phyloP scores from a whole-genome alignment of 2,797 vertebrate species.

The Meda fulgida region DNA sequence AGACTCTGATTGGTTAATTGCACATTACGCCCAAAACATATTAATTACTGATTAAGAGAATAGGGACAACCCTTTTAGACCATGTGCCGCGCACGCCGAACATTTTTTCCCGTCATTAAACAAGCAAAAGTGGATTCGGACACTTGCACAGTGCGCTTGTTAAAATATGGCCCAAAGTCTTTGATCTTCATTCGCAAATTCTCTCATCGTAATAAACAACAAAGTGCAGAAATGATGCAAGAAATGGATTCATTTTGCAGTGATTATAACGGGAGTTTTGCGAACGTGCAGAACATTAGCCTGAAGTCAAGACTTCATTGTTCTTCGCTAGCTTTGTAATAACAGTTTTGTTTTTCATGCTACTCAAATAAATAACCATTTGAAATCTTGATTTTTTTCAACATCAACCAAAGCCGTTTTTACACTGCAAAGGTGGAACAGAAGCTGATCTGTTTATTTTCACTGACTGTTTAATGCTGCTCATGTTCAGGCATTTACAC shows the following conservation, averaged over 20 bases:
- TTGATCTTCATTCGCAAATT: neutral
- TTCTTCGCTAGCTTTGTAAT: neutral
- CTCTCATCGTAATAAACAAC: neutral
- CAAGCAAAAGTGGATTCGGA: too few species aligned
- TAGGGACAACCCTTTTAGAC: too few species aligned
- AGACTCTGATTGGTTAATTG: too few species aligned
- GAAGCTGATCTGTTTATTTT: neutral
- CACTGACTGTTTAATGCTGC: neutral
- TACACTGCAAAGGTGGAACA: neutral
- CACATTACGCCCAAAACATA: too few species aligned
- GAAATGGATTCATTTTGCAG: neutral
- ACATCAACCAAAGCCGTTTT: neutral
- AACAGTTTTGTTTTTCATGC: neutral
- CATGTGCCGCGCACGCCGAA: too few species aligned
- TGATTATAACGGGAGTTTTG: neutral
- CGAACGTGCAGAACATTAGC: neutral
- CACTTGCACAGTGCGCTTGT: too few species aligned
- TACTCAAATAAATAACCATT: neutral
- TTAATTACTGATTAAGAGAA: too few species aligned
- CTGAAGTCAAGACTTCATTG: neutral
- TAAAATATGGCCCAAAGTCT: neutral
- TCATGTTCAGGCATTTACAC: neutral
- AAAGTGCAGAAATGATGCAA: neutral
- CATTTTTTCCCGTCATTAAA: too few species aligned
- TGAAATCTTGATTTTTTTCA: neutral